Conservation (phyloP, 2,797 vertebrate species). For the Rhabdomys pumilio region DNA sequence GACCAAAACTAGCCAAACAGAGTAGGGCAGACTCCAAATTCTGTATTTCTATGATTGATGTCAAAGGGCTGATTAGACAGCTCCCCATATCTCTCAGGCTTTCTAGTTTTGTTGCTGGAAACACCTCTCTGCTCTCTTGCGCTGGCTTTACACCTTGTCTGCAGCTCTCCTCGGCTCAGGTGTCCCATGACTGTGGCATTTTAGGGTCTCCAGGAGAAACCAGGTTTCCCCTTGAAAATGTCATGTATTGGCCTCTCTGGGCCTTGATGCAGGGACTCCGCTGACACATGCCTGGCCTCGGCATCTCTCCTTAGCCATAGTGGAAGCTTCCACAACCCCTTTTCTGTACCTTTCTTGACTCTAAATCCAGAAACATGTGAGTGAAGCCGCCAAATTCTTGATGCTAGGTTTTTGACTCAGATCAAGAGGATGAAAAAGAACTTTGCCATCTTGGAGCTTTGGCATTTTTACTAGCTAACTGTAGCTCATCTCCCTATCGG, state of each 20-base stretch:
- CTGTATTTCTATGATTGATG: background rate
- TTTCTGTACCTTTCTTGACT: no score
- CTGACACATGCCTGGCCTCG: background rate
- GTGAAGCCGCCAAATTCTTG: background rate
- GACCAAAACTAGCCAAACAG: background rate
- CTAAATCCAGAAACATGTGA: no score
- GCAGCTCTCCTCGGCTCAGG: background rate
- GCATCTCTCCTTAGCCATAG: background rate
- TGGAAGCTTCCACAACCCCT: background rate
- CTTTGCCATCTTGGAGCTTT: background rate
- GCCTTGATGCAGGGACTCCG: no score
- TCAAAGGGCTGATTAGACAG: background rate
- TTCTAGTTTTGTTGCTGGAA: background rate
- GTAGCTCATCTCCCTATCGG: background rate
- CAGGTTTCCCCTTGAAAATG: background rate
- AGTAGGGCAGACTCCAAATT: background rate
- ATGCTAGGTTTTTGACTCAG: background rate
- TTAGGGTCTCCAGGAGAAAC: background rate
- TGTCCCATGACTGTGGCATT: background rate
- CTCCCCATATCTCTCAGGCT: background rate
- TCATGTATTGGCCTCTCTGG: background rate
- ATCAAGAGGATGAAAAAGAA: no score
- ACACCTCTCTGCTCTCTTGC: background rate
- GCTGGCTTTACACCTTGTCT: background rate
- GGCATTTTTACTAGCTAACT: background rate